Evolutionary conservation across 2,888 invertebrate species (phyloP), one percentile per base, ranked within the genome.

Genomic region (Diarsia brunnea): DNA sequence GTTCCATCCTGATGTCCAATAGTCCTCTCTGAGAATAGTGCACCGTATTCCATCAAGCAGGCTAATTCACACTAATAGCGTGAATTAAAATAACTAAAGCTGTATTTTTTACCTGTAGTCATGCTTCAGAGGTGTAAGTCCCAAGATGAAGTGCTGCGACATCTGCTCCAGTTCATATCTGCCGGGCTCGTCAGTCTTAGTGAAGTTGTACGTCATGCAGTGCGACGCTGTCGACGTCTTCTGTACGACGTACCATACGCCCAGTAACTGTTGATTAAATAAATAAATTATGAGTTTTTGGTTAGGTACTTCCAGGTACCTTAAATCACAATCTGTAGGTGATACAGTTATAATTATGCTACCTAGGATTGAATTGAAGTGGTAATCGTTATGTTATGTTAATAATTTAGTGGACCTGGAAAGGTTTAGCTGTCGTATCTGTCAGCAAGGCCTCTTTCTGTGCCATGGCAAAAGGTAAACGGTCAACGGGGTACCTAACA

Each of bases 221-320:
- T 97, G 97, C 73, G 98, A 98, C 0, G 98, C 98, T 0, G 98
- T 98, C 12, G 98, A 98, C 2, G 98, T 98, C 94, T 98, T 98
- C 93, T 98, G 98, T 58, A 98, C 97, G 21, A 98, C 98, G 93
- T 98, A 98, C 98, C 98, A 98, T 24, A 98, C 93, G 0, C 98
- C 98, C 76, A 98, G 93, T 93, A 98, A 97, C 98, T 98, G 94
- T 55, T 47, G 78, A 51, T 5, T 2, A 74, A 12, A 58, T 3
- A 27, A 68, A 58, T 55, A 8, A 14, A 19, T 55, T 43, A 60
- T 73, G 21, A 73, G 27, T 38, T 11, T 24, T 47, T 47, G n/a
- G n/a, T n/a, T n/a, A n/a, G n/a, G n/a, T n/a, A n/a, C n/a, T n/a
- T n/a, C n/a, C n/a, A n/a, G 45, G 19, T 55, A n/a, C 45, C 43